Evolutionary conservation across 2,888 invertebrate genomes (phyloP).

Genomic region (Oxytorus armatus): DNA sequence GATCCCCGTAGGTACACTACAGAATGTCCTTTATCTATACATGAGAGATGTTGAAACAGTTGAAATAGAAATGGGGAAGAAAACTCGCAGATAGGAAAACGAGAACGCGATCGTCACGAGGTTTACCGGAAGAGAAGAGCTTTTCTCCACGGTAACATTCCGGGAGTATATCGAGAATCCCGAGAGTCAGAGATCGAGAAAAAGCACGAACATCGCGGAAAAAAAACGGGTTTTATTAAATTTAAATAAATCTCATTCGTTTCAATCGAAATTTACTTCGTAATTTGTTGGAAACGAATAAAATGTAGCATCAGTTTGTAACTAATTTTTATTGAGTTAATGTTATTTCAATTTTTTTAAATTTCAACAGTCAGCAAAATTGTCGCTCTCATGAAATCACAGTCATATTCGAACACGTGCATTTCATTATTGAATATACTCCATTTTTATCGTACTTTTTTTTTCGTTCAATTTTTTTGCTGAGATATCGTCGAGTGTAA

Average conservation of each 20-base stretch:
- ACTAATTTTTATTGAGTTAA: neutral
- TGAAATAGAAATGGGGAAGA: slow-evolving; percentile 32
- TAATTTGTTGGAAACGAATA: neutral
- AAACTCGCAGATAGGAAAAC: slow-evolving; percentile 22
- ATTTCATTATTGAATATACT: slow-evolving; percentile 11
- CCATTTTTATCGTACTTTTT: slow-evolving; percentile 8
- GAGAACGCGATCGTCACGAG: slow-evolving; percentile 10
- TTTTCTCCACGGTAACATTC: slow-evolving; percentile 33
- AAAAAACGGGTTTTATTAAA: slow-evolving; percentile 13
- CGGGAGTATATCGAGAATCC: slow-evolving; percentile 23
- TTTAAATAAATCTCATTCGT: slow-evolving; percentile 14
- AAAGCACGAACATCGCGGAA: slow-evolving; percentile 41
- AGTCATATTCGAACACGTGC: too few relatives aligned
- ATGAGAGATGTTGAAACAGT: neutral
- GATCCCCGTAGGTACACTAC: slow-evolving; percentile 27
- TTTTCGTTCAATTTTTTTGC: slow-evolving; percentile 15
- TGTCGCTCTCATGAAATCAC: too few relatives aligned
- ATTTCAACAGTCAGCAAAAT: neutral
- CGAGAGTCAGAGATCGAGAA: slow-evolving; percentile 35
- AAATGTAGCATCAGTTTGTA: neutral
- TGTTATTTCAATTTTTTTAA: slow-evolving; percentile 5
- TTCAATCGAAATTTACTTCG: neutral
- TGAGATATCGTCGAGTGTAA: slow-evolving; percentile 1
- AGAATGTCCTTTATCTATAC: slow-evolving; percentile 20
- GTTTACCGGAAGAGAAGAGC: slow-evolving; percentile 21